Percentiles rank a stretch among this genome's conserved stretches.
phyloP scores from a whole-genome alignment of 64 coral and sea anemone genomes.

The Acropora tenuis region DNA sequence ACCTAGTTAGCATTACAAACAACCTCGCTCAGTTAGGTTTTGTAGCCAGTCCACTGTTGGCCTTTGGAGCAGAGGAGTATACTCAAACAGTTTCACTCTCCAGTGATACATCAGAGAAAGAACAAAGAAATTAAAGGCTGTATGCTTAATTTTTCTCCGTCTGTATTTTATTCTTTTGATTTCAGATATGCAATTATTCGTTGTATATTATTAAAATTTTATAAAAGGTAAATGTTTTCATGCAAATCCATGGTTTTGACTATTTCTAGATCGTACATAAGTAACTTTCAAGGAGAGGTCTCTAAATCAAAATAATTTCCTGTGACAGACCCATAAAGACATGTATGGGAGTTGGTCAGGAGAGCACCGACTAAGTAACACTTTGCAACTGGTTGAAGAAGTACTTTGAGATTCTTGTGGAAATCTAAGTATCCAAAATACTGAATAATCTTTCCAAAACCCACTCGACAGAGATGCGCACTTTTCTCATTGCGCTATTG shows the following conservation, averaged over 20 bases:
- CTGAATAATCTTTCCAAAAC: conserved; percentile 19
- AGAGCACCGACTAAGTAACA: conserved; percentile 32
- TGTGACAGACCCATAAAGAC: conserved; percentile 21
- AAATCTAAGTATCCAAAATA: conserved; percentile 31
- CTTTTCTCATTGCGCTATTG: conserved; percentile 1
- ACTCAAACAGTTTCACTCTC: too few species aligned
- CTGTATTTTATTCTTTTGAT: neutral
- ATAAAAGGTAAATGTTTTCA: conserved; percentile 1
- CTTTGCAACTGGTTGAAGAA: conserved; percentile 17
- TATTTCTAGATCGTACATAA: conserved; percentile 7
- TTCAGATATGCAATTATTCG: neutral
- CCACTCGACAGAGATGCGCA: neutral
- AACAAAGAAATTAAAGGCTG: neutral
- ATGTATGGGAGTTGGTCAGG: conserved; percentile 30
- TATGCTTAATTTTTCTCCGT: neutral
- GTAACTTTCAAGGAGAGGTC: conserved; percentile 6
- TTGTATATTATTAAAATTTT: neutral
- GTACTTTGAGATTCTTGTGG: conserved; percentile 18
- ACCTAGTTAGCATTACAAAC: neutral
- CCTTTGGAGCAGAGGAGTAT: too few species aligned
- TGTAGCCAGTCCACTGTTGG: neutral
- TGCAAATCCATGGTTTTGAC: neutral
- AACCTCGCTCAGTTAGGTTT: neutral
- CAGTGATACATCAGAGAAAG: neutral
- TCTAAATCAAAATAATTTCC: conserved; percentile 34